Base-by-base conservation (phyloP, 2,888 invertebrate genomes). In the Acholoe squamosa region DNA sequence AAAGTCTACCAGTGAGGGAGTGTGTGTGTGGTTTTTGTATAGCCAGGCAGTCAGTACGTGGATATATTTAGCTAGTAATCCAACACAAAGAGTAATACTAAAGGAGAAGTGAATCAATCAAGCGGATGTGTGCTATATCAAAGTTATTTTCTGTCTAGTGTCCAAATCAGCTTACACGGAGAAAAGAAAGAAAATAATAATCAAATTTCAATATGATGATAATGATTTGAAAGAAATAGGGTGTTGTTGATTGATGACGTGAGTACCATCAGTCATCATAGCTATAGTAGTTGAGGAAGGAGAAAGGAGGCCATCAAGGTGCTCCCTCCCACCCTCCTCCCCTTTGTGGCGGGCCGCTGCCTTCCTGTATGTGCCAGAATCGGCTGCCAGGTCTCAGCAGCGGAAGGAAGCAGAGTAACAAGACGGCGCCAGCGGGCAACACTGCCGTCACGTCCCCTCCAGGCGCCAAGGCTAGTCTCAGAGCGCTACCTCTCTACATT, bases 1-100 rank as follows among this genome's bases (percentile, higher is more conserved):
- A 76, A 76, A 76, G 22, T 34, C 19, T 16, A 80, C 34, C 80
- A 34, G 80, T 80, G 43, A 80, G 80, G 80, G 80, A 34, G 25
- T 43, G 43, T 43, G 43, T 61, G 61, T 61, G 61, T 61, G 19
- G 61, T 19, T n/a, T 61, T 7, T 61, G 61, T 43, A 7, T 10
- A 7, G 10, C 61, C 61, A n/a, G 61, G 61, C 61, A 7, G 19
- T 61, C 61, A 61, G 1, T 61, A 61, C 61, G 61, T 61, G 61
- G 61, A 61, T 61, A 61, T 61, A 61, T 61, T 61, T 61, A 61
- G 61, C 61, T 61, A 19, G n/a, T 61, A 3, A 61, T 61, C 61
- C 61, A 61, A 61, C 61, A 61, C n/a, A 61, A n/a, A 61, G 19
- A 61, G n/a, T 14, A 12, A 19, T 61, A n/a, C 12, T 61, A 19